phyloP scores from a whole-genome alignment of 2,113 vertebrate species.

The Desmodus rotundus region DNA sequence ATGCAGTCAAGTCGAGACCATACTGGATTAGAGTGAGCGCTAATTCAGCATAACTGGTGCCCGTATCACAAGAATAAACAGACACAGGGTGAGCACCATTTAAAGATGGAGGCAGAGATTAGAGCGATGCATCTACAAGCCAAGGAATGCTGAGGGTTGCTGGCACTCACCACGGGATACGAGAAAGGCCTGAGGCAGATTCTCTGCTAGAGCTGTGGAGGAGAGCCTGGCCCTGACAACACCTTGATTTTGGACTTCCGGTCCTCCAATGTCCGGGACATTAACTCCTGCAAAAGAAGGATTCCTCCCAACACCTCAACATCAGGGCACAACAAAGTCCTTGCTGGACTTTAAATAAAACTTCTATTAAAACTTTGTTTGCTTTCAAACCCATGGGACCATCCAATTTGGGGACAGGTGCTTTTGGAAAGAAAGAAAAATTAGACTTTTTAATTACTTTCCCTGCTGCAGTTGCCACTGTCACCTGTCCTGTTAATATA shows the following conservation, averaged over 20 bases:
- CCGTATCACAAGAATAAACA: background rate
- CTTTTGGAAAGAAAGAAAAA: constrained; percentile 69
- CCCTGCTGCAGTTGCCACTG: background rate
- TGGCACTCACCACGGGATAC: background rate
- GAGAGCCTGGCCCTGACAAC: background rate
- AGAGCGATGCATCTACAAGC: background rate
- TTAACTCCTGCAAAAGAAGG: background rate
- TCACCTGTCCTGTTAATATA: constrained; percentile 25
- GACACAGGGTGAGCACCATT: background rate
- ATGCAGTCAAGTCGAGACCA: background rate
- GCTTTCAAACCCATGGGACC: constrained; percentile 67
- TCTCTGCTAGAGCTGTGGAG: too few species aligned
- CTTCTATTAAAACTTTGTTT: constrained; percentile 73
- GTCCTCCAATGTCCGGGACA: background rate
- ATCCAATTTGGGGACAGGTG: constrained; percentile 72
- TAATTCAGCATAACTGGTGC: background rate
- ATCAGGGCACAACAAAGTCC: background rate
- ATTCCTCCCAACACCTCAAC: background rate
- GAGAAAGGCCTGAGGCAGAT: background rate
- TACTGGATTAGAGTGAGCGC: background rate
- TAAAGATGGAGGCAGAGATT: background rate
- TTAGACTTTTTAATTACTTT: constrained; percentile 76
- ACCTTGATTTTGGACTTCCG: background rate
- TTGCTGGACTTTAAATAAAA: constrained; percentile 63
- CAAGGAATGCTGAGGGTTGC: background rate